Percentiles rank a stretch among this genome's conserved stretches.
Conservation (phyloP, 2,797 vertebrate species). For the Pseudocheirus occidentalis region DNA sequence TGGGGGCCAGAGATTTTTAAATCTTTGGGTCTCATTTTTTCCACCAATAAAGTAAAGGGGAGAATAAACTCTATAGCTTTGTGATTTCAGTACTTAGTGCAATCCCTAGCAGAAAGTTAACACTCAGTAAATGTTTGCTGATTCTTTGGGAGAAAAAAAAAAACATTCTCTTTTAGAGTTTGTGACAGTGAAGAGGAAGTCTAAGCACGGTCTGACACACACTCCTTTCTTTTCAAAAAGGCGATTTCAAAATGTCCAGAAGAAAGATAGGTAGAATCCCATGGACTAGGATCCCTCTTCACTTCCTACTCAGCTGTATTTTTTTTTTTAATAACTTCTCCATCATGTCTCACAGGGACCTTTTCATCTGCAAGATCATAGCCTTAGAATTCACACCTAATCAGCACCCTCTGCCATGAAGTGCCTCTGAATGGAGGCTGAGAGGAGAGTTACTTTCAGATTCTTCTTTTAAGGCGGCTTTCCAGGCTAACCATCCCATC, state of each 20-base stretch:
- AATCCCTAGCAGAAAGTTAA: rapidly evolving
- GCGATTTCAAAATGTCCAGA: background rate
- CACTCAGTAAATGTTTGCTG: background rate
- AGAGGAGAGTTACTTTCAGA: background rate
- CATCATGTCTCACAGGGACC: background rate
- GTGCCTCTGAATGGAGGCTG: background rate
- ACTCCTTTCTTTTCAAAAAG: background rate
- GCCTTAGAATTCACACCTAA: background rate
- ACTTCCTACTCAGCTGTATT: background rate
- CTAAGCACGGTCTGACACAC: background rate
- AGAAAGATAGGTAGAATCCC: background rate
- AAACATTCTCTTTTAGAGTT: background rate
- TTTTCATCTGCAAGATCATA: background rate
- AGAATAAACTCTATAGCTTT: background rate
- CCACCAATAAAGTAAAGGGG: background rate
- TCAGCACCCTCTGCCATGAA: rapidly evolving
- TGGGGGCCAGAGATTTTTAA: background rate
- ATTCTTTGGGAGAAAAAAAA: background rate
- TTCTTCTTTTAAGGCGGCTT: background rate
- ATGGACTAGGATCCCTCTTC: background rate
- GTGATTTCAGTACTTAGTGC: background rate
- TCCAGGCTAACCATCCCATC: background rate
- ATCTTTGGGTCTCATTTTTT: background rate
- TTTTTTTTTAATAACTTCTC: background rate
- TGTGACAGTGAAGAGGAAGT: background rate